Percentiles rank a stretch among this genome's conserved stretches.
Evolutionary conservation across 2,888 invertebrate genomes (phyloP).

Genomic region (Ditylenchus weischeri): DNA sequence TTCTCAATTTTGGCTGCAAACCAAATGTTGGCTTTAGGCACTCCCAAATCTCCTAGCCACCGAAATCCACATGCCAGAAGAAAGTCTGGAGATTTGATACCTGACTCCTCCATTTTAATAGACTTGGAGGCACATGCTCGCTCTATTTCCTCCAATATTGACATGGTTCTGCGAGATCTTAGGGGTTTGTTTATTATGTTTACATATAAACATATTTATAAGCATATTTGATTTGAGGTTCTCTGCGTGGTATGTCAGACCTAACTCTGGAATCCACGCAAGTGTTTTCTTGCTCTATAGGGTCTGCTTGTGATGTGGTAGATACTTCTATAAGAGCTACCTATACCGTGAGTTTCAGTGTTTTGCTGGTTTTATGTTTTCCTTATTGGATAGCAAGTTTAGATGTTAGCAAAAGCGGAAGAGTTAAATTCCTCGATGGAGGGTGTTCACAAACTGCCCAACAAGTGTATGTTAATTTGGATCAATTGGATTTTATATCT

Average conservation of each 20-base stretch:
- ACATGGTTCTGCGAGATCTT: constrained; percentile 50
- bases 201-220: too few species aligned
- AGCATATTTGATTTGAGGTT: constrained; percentile 33
- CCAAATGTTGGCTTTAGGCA: background rate
- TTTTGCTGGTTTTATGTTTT: background rate
- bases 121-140: constrained; percentile 51
- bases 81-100: constrained; percentile 28
- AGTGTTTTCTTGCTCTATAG: constrained; percentile 43
- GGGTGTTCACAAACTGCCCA: constrained; percentile 44
- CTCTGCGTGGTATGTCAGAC: constrained; percentile 52
- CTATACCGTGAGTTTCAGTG: constrained; percentile 44
- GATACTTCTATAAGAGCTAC: constrained; percentile 50
- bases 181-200: constrained; percentile 40
- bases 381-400: too few species aligned
- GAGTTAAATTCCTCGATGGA: constrained; percentile 51
- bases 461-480: constrained; percentile 41
- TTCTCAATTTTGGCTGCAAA: too few species aligned
- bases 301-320: constrained; percentile 50
- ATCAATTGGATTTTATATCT: too few species aligned
- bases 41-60: background rate
- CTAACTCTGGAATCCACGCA: constrained; percentile 51
- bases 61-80: constrained; percentile 11
- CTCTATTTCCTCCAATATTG: constrained; percentile 49
- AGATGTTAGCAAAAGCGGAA: constrained; percentile 56
- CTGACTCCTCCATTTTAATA: constrained; percentile 37